phyloP scores from a whole-genome alignment of 1,140 invertebrate species.

The Tetragnatha versicolor region DNA sequence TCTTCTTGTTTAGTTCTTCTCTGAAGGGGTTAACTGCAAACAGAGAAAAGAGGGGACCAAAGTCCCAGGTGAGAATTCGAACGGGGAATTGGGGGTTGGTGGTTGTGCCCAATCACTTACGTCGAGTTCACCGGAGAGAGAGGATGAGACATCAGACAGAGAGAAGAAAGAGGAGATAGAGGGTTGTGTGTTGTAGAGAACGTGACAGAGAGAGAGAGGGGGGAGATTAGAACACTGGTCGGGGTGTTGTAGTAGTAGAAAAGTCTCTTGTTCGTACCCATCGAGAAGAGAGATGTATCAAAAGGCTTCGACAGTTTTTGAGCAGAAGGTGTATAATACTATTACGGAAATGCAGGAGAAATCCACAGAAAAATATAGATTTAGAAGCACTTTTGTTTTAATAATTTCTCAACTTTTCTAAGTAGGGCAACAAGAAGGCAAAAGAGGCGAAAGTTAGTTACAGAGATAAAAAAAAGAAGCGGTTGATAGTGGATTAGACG shows the following conservation, averaged over 20 bases:
- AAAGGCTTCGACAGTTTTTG: no score
- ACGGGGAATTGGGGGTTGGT: background rate
- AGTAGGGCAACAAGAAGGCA: background rate
- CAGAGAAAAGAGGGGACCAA: conserved; percentile 23
- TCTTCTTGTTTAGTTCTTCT: conserved; percentile 26
- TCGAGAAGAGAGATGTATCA: no score
- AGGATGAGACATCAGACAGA: background rate
- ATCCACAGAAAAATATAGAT: no score
- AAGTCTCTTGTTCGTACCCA: no score
- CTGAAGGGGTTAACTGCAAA: conserved; percentile 37
- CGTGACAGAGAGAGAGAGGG: background rate
- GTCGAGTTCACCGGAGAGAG: background rate
- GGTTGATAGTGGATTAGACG: background rate
- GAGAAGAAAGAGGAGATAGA: conserved; percentile 1
- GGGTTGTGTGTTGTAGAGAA: background rate
- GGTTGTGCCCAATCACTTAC: conserved; percentile 36
- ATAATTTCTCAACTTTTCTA: no score
- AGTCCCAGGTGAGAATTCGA: background rate
- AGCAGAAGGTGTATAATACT: no score
- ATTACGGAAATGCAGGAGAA: no score
- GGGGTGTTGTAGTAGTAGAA: no score
- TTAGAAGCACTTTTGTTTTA: no score
- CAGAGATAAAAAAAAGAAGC: conserved; percentile 1
- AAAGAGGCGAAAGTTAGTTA: background rate
- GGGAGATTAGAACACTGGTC: no score